A percentile compares a stretch with the other conserved stretches of the same genome.
Evolutionary conservation across 2,113 vertebrate genomes (phyloP).

Genomic region (Elanoides forficatus): DNA sequence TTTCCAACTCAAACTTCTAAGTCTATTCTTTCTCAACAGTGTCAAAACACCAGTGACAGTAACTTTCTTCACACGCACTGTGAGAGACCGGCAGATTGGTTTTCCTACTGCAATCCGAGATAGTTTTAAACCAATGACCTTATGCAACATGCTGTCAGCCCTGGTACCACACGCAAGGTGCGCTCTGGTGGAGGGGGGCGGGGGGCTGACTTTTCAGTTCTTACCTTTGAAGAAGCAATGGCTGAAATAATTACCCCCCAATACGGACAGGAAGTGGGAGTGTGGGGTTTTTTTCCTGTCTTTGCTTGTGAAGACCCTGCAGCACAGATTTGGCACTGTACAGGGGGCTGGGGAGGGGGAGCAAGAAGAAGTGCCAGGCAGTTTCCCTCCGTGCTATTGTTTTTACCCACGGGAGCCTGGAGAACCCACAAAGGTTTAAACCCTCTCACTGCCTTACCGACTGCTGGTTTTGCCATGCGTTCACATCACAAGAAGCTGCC

Average conservation of each 20-base stretch:
- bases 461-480: fast-evolving
- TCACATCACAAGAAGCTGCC: neutral
- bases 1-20: neutral
- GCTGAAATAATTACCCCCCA: neutral
- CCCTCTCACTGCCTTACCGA: neutral
- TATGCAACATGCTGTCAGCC: neutral
- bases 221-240: neutral
- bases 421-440: neutral
- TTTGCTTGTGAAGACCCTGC: neutral
- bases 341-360: fast-evolving
- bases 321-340: neutral
- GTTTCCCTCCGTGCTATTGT: neutral
- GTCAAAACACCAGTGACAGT: neutral
- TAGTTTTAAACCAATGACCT: neutral
- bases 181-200: neutral
- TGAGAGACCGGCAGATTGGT: neutral
- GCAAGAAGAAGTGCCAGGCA: fast-evolving
- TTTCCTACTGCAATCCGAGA: neutral
- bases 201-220: neutral
- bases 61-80: neutral
- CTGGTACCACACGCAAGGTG: no score
- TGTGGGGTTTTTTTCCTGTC: fast-evolving
- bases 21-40: neutral
- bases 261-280: neutral
- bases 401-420: fast-evolving